A percentile compares a stretch with the other conserved stretches of the same genome.
Evolutionary conservation across 2,888 invertebrate species (phyloP).

Genomic region (Cataglyphis cursor): DNA sequence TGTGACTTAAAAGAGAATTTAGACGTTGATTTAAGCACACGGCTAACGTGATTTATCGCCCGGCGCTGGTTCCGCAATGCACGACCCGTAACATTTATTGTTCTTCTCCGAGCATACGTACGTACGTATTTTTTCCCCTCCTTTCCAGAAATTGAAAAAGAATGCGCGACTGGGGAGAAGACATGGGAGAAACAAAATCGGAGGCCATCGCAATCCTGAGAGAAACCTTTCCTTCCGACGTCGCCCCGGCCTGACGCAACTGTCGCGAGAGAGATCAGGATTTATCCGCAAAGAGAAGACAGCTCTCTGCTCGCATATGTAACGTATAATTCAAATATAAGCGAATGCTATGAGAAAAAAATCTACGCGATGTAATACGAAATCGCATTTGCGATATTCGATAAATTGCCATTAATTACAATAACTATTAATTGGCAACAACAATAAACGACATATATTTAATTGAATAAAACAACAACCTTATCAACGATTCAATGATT

Average conservation of each 20-base stretch:
- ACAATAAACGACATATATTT: not conserved
- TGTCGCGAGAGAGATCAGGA: conserved; percentile 56
- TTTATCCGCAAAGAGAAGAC: conserved; percentile 43
- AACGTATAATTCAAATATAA: conserved; percentile 39
- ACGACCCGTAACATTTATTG: conserved; percentile 67
- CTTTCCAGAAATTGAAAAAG: conserved; percentile 61
- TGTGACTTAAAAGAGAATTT: conserved; percentile 72
- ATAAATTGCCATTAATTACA: not conserved
- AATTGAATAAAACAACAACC: conserved; percentile 11
- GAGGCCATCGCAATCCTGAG: conserved; percentile 47
- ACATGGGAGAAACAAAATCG: conserved; percentile 33
- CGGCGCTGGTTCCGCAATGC: conserved; percentile 62
- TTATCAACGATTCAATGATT: conserved; percentile 5
- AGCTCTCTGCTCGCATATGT: conserved; percentile 10
- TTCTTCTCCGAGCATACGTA: conserved; percentile 50
- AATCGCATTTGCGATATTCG: conserved; percentile 6
- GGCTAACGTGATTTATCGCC: conserved; percentile 67
- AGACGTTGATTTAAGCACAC: conserved; percentile 70
- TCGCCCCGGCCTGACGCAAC: conserved; percentile 38
- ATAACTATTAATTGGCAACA: conserved; percentile 25
- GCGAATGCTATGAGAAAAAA: conserved; percentile 35
- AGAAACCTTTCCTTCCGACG: conserved; percentile 43
- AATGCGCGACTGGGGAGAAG: conserved; percentile 40
- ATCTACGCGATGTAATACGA: not conserved
- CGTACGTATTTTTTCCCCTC: conserved; percentile 55